Base-by-base conservation (phyloP, 2,797 vertebrate species). In the Melanogrammus aeglefinus region DNA sequence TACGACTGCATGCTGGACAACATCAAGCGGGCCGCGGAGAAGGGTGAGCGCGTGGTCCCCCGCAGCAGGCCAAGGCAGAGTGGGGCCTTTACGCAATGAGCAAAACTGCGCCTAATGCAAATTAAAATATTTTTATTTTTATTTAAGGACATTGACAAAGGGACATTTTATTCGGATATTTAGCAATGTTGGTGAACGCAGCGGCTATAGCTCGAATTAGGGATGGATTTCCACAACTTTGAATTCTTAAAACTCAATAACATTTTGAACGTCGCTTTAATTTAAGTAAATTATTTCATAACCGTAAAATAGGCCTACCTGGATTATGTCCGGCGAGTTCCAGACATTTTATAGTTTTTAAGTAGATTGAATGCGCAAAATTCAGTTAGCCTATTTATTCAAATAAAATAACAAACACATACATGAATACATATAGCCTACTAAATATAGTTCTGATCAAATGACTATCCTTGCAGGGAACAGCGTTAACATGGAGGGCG, bases 1-100 rank as follows among this genome's bases (percentile, higher is more conserved):
- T 99, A 98, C 1, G 96, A 97, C 93, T 96, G 95, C 89, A 96
- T 98, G 97, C 83, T 97, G 94, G 97, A 99, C 91, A 98, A 97
- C 81, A 94, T 98, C 44, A 98, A 98, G 90, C 93, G 96, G 88
- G 96, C 97, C 79, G 95, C 96, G 69, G 97, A 97, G 89, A 99
- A 97, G 39, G 97, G 97, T 98, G 92, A 94, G 91, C 38, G 7
- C 63, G 1, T 2, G 1, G 1, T 16, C 47, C 6, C 47, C 47
- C 18, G 47, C 47, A 6, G 47, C 10, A 16, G 41, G 41, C 41
- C 41, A 14, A 13, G 3, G 21, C 57, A 5, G 47, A 51, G 47
- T 6, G 4, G 47, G 47, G 47, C 47, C 47, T 51, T 18, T 21
- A 18, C 47, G 6, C 2, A 51, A 3, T 21, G 3, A 51, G 13